Conservation (phyloP, 2,113 vertebrate species). For the Psittacula cyanocephala region DNA sequence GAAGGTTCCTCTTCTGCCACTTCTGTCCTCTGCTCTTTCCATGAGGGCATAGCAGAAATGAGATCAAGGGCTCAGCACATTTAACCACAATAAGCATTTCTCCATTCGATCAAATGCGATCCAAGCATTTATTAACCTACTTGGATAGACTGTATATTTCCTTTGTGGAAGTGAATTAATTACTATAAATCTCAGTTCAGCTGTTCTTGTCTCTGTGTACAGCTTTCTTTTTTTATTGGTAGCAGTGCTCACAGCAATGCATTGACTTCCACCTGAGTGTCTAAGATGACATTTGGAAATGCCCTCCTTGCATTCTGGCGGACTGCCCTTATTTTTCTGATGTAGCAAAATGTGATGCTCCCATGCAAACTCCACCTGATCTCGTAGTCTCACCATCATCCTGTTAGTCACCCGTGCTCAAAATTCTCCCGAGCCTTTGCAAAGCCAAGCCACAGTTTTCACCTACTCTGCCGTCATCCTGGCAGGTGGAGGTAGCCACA, state of each 20-base stretch:
- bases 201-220: not conserved
- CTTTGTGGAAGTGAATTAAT: not conserved
- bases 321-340: not conserved
- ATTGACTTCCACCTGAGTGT: not conserved
- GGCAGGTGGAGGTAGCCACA: not conserved
- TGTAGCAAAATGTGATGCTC: not conserved
- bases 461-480: not conserved
- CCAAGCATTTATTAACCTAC: constrained; percentile 4
- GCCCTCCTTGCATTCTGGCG: not conserved
- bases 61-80: not conserved
- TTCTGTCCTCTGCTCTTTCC: not conserved
- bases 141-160: not conserved
- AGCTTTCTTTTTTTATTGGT: not conserved
- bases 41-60: not conserved
- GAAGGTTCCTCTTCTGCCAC: not conserved
- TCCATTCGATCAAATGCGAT: not conserved
- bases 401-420: not conserved
- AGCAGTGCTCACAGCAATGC: not conserved
- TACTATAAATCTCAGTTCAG: not conserved
- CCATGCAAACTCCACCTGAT: not conserved
- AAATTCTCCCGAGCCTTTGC: not conserved
- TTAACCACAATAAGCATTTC: not conserved
- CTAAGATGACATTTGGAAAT: not conserved
- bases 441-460: not conserved
- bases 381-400: not conserved